phyloP scores from a whole-genome alignment of 2,888 invertebrate species.

The Spisula solida region DNA sequence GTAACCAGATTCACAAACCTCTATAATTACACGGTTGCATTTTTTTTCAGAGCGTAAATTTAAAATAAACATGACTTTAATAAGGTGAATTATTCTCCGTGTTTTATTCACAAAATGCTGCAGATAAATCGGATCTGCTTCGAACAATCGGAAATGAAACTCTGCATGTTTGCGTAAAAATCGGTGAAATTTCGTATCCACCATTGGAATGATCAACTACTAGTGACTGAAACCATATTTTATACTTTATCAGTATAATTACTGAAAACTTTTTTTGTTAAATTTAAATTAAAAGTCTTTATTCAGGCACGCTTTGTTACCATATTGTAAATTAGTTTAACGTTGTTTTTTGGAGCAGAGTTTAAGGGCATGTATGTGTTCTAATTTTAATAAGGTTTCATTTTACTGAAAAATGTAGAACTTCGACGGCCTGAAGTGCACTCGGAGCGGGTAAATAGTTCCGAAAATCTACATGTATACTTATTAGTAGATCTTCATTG shows the following conservation, averaged over 20 bases:
- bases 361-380: too few relatives aligned
- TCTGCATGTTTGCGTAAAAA: background rate
- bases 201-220: background rate
- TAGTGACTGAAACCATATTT: constrained; percentile 5
- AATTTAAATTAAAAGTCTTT: background rate
- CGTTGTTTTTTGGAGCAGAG: too few relatives aligned
- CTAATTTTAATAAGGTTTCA: too few relatives aligned
- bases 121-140: background rate
- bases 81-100: background rate
- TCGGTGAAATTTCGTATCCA: background rate
- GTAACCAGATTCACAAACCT: too few relatives aligned
- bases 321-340: background rate
- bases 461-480: too few relatives aligned
- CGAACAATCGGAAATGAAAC: background rate
- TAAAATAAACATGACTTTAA: background rate
- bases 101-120: background rate
- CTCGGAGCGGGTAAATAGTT: too few relatives aligned
- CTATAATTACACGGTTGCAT: background rate
- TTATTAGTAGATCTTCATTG: too few relatives aligned
- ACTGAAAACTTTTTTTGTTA: background rate
- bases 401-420: too few relatives aligned
- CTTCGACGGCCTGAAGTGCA: too few relatives aligned
- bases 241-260: constrained; percentile 17
- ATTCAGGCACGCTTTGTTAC: background rate
- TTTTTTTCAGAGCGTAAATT: background rate